These are phyloP conservation scores for Merodon equestris DNA, from an alignment of 2,888 invertebrate genomes.

Conservation along the genomic window DNA sequence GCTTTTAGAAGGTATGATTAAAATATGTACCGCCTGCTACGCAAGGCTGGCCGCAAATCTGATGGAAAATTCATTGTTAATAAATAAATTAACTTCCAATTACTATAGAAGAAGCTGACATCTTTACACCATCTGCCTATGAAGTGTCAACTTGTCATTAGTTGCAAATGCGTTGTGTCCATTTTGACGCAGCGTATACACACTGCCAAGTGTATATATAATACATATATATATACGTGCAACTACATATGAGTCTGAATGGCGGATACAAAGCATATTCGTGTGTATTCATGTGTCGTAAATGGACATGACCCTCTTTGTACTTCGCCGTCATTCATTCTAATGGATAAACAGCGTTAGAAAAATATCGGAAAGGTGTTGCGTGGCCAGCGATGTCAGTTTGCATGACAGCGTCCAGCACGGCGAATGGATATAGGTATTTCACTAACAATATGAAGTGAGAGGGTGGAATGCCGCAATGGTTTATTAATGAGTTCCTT, in stretches of 20 bases:
- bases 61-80: conserved; percentile 22
- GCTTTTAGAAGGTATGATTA: no score
- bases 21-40: conserved; percentile 1
- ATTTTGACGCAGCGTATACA: conserved; percentile 53
- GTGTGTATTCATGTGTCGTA: conserved; percentile 10
- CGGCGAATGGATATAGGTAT: conserved; percentile 40
- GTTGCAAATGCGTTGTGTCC: conserved; percentile 52
- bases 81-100: conserved; percentile 58
- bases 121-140: conserved; percentile 53
- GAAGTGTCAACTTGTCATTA: conserved; percentile 61
- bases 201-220: neutral
- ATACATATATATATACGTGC: conserved; percentile 1
- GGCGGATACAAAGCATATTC: no score
- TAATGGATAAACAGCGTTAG: conserved; percentile 57
- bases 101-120: conserved; percentile 28
- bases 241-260: neutral
- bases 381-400: conserved; percentile 55
- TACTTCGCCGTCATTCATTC: conserved; percentile 53
- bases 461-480: conserved; percentile 44
- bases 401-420: conserved; percentile 57
- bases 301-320: conserved; percentile 59
- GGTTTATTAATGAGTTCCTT: conserved; percentile 64
- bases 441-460: conserved; percentile 32
- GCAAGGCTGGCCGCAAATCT: conserved; percentile 18
- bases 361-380: conserved; percentile 38